Percentiles rank a stretch among this genome's conserved stretches.
Evolutionary conservation across 2,888 invertebrate species (phyloP).

Genomic region (Eupithecia abbreviata): DNA sequence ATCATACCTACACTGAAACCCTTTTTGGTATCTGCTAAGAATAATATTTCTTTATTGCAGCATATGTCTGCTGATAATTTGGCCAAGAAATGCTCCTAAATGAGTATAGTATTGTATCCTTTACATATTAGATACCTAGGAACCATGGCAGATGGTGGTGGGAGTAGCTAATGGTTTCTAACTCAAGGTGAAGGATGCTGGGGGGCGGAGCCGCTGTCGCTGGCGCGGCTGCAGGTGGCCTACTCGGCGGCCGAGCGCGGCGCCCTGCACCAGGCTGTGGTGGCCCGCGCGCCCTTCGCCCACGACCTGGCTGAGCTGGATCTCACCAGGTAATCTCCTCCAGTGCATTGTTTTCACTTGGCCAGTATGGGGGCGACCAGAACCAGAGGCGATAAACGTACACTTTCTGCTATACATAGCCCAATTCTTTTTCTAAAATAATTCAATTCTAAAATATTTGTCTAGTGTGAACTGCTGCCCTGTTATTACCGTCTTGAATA

Average conservation of each 20-base stretch:
- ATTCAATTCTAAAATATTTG: no score
- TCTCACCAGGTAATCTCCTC: constrained; percentile 56
- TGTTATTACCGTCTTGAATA: no score
- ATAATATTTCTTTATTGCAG: constrained; percentile 36
- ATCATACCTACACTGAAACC: neutral
- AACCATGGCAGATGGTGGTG: neutral
- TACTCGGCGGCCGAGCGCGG: constrained; percentile 83
- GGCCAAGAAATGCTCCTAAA: constrained; percentile 40
- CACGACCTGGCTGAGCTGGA: constrained; percentile 66
- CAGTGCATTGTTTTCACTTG: neutral
- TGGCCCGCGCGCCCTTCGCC: constrained; percentile 64
- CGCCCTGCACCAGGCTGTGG: constrained; percentile 81
- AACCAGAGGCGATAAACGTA: neutral
- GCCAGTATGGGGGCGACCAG: neutral
- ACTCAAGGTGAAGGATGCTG: constrained; percentile 62
- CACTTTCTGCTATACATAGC: no score
- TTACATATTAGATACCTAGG: constrained; percentile 41
- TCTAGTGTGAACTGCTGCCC: no score
- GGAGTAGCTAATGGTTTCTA: constrained; percentile 43
- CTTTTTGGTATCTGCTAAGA: neutral
- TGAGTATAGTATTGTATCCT: constrained; percentile 56
- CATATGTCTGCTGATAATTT: constrained; percentile 34
- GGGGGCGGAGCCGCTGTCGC: constrained; percentile 58
- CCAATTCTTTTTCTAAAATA: no score
- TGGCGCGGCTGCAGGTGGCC: constrained; percentile 65